Conservation (phyloP, 2,113 vertebrate species). For the Felis chaus region DNA sequence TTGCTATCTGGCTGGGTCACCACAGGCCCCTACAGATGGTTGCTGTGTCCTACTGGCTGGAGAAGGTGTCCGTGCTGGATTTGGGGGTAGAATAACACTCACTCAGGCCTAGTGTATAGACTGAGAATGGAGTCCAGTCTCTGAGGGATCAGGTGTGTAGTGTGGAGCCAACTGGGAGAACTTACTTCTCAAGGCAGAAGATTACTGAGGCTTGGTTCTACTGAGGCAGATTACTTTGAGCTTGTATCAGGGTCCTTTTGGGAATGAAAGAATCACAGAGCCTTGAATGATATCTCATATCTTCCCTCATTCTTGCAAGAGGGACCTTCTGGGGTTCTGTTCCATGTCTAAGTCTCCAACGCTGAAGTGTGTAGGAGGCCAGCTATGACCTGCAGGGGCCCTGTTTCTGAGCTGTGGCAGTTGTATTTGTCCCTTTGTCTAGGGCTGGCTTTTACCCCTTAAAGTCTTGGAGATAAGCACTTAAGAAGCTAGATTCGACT, state of each 20-base stretch:
- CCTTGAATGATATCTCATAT: not conserved
- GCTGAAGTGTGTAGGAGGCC: not conserved
- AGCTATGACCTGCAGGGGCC: not conserved
- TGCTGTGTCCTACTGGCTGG: not conserved
- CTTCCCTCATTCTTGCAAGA: not conserved
- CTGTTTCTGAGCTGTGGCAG: not conserved
- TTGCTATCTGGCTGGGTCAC: not conserved
- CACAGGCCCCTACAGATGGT: fast-evolving
- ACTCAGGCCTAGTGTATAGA: not conserved
- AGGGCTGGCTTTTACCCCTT: not conserved
- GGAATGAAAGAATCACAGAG: not conserved
- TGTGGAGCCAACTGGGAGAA: not conserved
- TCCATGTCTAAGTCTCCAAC: not conserved
- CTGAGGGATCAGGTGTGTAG: not conserved
- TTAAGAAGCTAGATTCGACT: not conserved
- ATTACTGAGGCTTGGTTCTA: not conserved
- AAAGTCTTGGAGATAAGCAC: not conserved
- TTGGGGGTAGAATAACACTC: not conserved
- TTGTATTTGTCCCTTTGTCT: not conserved
- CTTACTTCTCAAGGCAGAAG: not conserved
- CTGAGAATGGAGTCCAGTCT: not conserved
- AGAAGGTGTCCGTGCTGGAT: not conserved
- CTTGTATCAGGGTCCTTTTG: not conserved
- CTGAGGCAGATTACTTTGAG: not conserved
- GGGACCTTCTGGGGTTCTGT: not conserved